Evolutionary conservation across 1,140 invertebrate species (phyloP), one percentile per base, ranked within the genome.

Genomic region (Triops cancriformis): DNA sequence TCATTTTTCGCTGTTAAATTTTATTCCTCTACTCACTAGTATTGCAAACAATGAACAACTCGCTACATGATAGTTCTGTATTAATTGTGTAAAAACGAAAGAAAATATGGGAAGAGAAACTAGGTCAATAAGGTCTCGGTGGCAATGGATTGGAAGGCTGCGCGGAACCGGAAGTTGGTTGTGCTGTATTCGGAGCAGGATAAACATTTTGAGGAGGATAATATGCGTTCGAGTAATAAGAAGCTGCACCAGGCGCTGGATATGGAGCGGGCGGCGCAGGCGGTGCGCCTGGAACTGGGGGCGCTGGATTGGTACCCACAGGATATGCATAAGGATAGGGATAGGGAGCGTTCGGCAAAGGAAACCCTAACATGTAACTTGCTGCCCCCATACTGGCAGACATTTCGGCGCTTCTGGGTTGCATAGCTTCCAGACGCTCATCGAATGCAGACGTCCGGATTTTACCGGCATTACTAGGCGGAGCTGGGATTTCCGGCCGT

Each of bases 341-440:
- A 64, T 64, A 64, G 18, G 51, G 18, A 18, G 51, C 51, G 23
- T 64, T 64, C 10, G 51, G 51, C 6, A 64, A 23, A 64, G 51
- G 51, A 23, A 64, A 64, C 5, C 51, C 51, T 64, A 64, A 23
- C 51, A 64, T 64, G 51, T 64, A 64, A 9, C 51, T 64, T 18
- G 51, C 51, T n/a, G 51, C 51, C 10, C 51, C 51, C 51, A 64
- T 64, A 23, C 51, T 64, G 23, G 51, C 51, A 64, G 51, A 64
- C 51, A 64, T 64, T 64, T 64, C 51, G 14, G 23, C 51, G 18
- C 51, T 64, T 28, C 28, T 73, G 2, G 76, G 76, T 73, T 77
- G 51, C 76, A 77, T 77, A 23, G 76, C 76, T 28, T 77, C 76
- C 27, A 77, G n/a, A 0, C 76, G 76, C 64, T 77, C 51, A 37